Base-by-base conservation (phyloP, 1,140 invertebrate species). In the Micrasema minimum region DNA sequence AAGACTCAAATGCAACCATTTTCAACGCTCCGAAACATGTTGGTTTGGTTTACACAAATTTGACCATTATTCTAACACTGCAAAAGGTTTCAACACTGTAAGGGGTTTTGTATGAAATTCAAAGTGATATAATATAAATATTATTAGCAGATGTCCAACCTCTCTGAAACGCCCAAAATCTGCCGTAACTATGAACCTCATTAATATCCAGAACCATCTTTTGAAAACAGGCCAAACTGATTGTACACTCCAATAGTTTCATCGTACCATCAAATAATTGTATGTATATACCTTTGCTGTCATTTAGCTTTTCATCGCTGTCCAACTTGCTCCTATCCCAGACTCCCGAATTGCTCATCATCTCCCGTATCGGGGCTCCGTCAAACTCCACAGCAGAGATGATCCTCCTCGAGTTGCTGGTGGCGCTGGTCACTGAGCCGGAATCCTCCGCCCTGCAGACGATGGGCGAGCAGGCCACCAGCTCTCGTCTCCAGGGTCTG, bases 241-340 rank as follows among this genome's bases (percentile, higher is more conserved):
- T 31, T 31, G 26, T 31, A 31, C 26, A 31, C 26, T 7, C 3
- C 26, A 4, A 31, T 31, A 31, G 20, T 35, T 11, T 11, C 51
- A 41, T n/a, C 38, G 66, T 23, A 38, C 16, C 53, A 69, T 43
- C n/a, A n/a, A n/a, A n/a, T n/a, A n/a, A n/a, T n/a, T n/a, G n/a
- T n/a, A n/a, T n/a, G 72, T 70, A 50, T 48, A 64, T 38, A 64
- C 77, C 75, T 74, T 82, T 79, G 75, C 82, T 87, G 20, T 38
- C 61, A 37, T 14, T 37, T 1, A 12, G n/a, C n/a, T n/a, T n/a
- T n/a, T n/a, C 23, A 20, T 51, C 48, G 12, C 23, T 22, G 16
- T 51, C 22, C 20, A 51, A 26, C 48, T 90, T 88, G 38, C 86
- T 79, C 53, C 85, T 84, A 55, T 87, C 85, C 72, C 66, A 73